Evolutionary conservation across 2,797 vertebrate species (phyloP), one percentile per base, ranked within the genome.

Genomic region (Pseudochromis fuscus): DNA sequence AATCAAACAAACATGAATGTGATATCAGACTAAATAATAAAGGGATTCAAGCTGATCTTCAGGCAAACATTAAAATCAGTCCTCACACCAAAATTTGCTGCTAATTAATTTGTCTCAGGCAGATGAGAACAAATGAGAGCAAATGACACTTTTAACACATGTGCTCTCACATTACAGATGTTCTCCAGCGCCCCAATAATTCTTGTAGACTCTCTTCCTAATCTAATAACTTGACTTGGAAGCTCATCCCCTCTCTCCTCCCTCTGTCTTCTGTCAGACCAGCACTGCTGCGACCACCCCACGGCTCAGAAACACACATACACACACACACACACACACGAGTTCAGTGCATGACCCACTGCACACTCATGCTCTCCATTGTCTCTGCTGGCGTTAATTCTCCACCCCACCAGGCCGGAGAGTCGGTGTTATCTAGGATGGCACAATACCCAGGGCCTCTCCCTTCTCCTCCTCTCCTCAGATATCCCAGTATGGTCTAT

Each of bases 401-500:
- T 75, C 71, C 73, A 73, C 61, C 73, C 77, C 79, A 77, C 67
- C 62, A 77, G 57, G 74, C 76, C 57, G 42, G 51, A 73, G 79
- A 82, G 69, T 81, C 23, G 3, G 79, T 76, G 76, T 88, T 90
- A 90, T 89, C 85, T 88, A 50, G 77, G 80, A 87, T 88, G 89
- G 75, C 85, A 91, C 82, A 84, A 86, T 78, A 87, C 84, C 77
- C 83, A 81, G 77, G 87, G 79, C 89, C 83, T 87, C 85, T 87
- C 81, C 72, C 77, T 72, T 86, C 83, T 80, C 77, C 86, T 81
- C 50, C 57, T 79, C 76, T 85, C 71, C 82, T 87, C 85, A 82
- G 76, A 88, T 88, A 87, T 90, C 82, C 82, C 87, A 88, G 78
- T 72, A 77, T 74, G 73, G 72, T 91, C 90, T 91, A 91, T 92